Evolutionary conservation across 2,113 vertebrate genomes (phyloP).

Genomic region (Athene noctua): DNA sequence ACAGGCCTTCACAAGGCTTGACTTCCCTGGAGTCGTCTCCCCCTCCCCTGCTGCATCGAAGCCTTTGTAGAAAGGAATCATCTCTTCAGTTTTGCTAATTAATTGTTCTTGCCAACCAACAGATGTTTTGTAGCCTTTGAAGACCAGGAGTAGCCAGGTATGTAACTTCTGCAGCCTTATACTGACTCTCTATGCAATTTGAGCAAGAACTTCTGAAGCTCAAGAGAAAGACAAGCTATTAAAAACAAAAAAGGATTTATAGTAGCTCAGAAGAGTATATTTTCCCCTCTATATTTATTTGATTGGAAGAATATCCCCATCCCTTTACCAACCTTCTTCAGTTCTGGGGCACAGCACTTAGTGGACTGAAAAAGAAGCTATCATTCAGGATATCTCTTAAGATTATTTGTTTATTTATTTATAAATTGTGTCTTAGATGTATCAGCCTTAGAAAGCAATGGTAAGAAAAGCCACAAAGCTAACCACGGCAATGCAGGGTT

Average conservation of each 20-base stretch:
- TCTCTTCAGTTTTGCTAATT: slow-evolving; percentile 66
- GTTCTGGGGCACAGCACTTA: not conserved
- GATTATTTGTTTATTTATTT: not conserved
- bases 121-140: slow-evolving; percentile 69
- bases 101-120: slow-evolving; percentile 68
- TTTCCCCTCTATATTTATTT: not conserved
- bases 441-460: not conserved
- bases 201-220: slow-evolving; percentile 14
- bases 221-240: not conserved
- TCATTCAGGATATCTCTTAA: not conserved
- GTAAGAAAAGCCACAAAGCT: not conserved
- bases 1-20: slow-evolving; percentile 29
- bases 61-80: slow-evolving; percentile 11
- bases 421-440: not conserved
- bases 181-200: slow-evolving; percentile 17
- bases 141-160: slow-evolving; percentile 49
- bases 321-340: not conserved
- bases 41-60: slow-evolving; percentile 24
- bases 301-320: not conserved
- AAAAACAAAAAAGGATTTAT: not conserved
- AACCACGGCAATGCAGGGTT: not conserved
- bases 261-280: not conserved
- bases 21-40: slow-evolving; percentile 7
- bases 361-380: not conserved
- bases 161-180: slow-evolving; percentile 6